Percentiles rank a stretch among this genome's conserved stretches.
These are phyloP conservation scores for Lamproptera curius DNA, from an alignment of 2,888 invertebrate species.

Conservation along the genomic window DNA sequence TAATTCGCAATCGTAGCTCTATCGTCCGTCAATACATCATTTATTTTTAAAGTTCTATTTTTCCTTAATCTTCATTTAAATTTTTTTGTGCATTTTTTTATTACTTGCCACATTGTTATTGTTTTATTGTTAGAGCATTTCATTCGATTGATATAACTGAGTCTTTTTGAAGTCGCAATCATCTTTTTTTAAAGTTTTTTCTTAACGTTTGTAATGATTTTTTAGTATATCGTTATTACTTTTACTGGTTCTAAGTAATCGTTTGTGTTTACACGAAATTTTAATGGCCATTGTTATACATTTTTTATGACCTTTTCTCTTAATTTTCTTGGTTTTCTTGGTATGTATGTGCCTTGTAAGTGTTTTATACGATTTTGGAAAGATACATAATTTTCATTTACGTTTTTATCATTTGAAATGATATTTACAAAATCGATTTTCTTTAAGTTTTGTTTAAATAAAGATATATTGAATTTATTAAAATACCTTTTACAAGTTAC, in stretches of 20 bases:
- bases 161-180: not conserved
- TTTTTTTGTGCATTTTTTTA: not conserved
- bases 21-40: too few relatives aligned
- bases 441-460: not conserved
- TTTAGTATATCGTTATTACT: not conserved
- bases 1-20: too few relatives aligned
- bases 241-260: not conserved
- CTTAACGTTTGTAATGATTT: not conserved
- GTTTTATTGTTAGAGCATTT: not conserved
- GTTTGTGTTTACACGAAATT: slow-evolving; percentile 1
- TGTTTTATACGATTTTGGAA: not conserved
- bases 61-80: too few relatives aligned
- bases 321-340: not conserved
- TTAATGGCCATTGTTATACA: slow-evolving; percentile 2
- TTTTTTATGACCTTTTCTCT: not conserved
- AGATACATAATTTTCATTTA: too few relatives aligned
- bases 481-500: not conserved
- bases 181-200: not conserved
- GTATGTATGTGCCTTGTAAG: not conserved
- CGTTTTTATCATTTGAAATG: not conserved
- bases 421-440: not conserved
- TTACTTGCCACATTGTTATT: not conserved
- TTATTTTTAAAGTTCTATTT: too few relatives aligned
- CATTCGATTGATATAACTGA: not conserved
- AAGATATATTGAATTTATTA: not conserved